Evolutionary conservation across 2,888 invertebrate genomes (phyloP), one percentile per base, ranked within the genome.

Genomic region (Cremastinae sp.): DNA sequence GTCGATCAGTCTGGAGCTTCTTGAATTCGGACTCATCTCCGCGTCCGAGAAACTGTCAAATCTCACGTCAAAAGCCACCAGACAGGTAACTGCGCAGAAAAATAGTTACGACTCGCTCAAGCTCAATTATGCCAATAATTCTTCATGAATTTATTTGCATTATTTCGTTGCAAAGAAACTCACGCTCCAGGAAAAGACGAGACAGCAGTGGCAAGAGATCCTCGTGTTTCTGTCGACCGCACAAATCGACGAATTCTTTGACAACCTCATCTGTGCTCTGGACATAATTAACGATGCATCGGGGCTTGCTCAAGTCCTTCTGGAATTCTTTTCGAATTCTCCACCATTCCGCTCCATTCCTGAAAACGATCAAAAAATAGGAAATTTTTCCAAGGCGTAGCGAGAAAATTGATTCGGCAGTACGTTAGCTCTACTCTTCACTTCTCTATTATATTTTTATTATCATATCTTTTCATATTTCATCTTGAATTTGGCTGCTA

Each of bases 271-370:
- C 94, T 0, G 94, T 92, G 58, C 90, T 90, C n/a, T 90, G 87
- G 0, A 96, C 88, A 84, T 95, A 95, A 78, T 89, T 91, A 75
- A 93, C 92, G 0, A 96, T 94, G 84, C 93, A 94, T 80, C 92
- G 92, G 0, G 95, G 94, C 75, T 94, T 93, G 78, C 95, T 95
- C 16, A 97, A 89, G 54, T 94, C 94, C 86, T 94, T 95, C 90
- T 97, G 97, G 81, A 96, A 94, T 72, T 94, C 92, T 80, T 94
- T 94, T 14, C 97, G 92, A 0, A 97, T 89, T 77, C 93, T 91
- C 92, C 94, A 94, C 97, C 97, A 97, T 68, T 95, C 94, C 1
- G 91, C 87, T 0, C 97, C 97, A 88, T 97, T 97, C 45, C 96
- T 96, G 82, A 70, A 91, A 90, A 78, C 70, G 34, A 14, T 5